Evolutionary conservation across 2,113 vertebrate species (phyloP).

Genomic region (Emydura subglobosa): DNA sequence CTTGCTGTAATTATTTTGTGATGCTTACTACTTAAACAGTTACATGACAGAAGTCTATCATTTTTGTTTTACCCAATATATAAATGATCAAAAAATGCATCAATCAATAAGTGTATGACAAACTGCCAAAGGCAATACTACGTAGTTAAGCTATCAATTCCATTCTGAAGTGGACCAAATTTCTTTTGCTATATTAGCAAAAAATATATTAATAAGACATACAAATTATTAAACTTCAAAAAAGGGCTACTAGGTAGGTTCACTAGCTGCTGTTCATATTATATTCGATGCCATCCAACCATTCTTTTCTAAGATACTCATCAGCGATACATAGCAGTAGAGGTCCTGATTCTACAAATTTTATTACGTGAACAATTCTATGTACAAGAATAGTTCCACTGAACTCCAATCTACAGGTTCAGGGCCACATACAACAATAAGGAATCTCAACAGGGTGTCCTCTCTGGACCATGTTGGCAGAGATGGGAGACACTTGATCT

Average conservation of each 20-base stretch:
- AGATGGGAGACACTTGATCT: neutral
- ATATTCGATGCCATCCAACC: neutral
- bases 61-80: neutral
- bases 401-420: neutral
- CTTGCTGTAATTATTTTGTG: neutral
- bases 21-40: neutral
- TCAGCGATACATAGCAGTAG: neutral
- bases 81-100: neutral
- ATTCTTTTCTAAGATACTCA: neutral
- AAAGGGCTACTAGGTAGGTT: neutral
- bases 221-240: slow-evolving; percentile 5
- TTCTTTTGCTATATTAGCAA: neutral
- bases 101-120: neutral
- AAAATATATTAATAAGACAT: neutral
- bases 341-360: neutral
- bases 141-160: neutral
- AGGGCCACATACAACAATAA: neutral
- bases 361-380: neutral
- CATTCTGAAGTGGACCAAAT: neutral
- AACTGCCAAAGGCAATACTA: neutral
- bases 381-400: rapidly evolving
- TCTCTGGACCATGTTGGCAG: neutral
- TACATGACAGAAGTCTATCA: neutral
- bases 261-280: neutral
- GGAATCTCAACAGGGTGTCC: neutral